Base-by-base conservation (phyloP, 1,140 invertebrate species). In the Asbolus verrucosus region DNA sequence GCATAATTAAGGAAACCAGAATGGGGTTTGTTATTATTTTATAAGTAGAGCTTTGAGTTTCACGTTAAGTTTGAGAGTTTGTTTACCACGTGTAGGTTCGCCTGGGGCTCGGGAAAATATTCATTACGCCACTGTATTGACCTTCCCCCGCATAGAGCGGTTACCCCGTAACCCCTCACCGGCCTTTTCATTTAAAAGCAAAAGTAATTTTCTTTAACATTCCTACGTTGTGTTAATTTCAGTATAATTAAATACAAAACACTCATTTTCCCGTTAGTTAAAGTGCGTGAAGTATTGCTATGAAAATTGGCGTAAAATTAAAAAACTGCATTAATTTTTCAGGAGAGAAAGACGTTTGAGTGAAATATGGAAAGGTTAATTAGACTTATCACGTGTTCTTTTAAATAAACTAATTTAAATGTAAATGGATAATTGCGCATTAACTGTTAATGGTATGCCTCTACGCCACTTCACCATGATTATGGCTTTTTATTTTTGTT, bases 181-280 rank as follows among this genome's bases (percentile, higher is more conserved):
- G 50, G 54, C 60, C 67, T 69, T 63, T 69, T 69, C 67, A 69
- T 70, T 70, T 41, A 70, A 70, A 70, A 65, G 69, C 61, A 70
- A 70, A 70, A 70, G 69, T 70, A 70, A 70, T 70, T 70, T 70
- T 70, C 62, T 70, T 70, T 65, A 70, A 65, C 69, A 70, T 70
- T 70, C 69, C 69, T 33, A 63, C 61, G 69, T 66, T 66, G 69
- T 70, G 69, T 70, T 70, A 70, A 70, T 70, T 70, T 69, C 67
- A 69, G 59, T 62, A 69, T 69, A 69, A 69, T 69, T 69, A 69
- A 69, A 69, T 69, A 69, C 67, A 69, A 69, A 69, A 69, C 59
- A 69, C 67, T 69, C 54, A 69, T 69, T 69, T 69, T 50, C 54
- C 38, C 67, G 67, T 69, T 69, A 69, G 67, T 69, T 69, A 62